Conservation (phyloP, 2,888 invertebrate genomes). For the Tenodera sinensis region DNA sequence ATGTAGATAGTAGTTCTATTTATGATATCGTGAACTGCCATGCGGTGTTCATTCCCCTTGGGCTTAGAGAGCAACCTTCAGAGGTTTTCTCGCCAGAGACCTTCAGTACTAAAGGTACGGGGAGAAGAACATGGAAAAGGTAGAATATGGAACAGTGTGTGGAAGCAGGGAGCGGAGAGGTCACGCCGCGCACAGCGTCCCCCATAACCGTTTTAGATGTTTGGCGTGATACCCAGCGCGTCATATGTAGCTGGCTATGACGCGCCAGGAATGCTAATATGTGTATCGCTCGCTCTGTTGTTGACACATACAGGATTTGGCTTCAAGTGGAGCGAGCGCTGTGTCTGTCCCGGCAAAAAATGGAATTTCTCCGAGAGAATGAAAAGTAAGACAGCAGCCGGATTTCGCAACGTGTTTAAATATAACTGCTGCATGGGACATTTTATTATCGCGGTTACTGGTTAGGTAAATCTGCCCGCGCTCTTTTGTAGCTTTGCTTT, state of each 20-base stretch:
- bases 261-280: constrained; percentile 9
- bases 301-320: constrained; percentile 5
- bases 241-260: constrained; percentile 1
- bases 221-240: not conserved
- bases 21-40: no score
- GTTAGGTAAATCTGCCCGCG: no score
- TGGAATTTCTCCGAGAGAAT: not conserved
- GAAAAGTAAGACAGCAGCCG: not conserved
- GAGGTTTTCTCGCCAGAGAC: no score
- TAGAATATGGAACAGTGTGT: not conserved
- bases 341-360: not conserved
- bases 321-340: not conserved
- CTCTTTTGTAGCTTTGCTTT: not conserved
- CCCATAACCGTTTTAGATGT: not conserved
- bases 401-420: not conserved
- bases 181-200: not conserved
- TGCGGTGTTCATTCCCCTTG: no score
- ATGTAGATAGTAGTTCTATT: no score
- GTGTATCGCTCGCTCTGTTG: not conserved
- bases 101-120: no score
- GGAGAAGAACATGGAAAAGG: not conserved
- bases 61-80: no score
- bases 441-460: not conserved
- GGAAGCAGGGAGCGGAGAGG: not conserved
- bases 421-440: not conserved